Evolutionary conservation across 2,888 invertebrate genomes (phyloP).

Genomic region (Cistogaster globosa): DNA sequence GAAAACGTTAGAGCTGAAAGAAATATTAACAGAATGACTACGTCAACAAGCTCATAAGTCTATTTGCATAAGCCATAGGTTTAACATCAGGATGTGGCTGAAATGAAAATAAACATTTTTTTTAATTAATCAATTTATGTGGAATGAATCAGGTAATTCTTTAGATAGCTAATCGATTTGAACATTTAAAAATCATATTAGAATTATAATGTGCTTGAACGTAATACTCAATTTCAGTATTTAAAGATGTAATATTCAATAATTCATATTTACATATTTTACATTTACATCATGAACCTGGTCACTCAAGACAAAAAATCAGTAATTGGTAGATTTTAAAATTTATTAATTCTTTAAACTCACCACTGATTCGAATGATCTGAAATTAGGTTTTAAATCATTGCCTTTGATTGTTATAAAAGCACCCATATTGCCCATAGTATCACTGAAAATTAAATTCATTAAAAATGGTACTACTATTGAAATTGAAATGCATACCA

Average conservation of each 20-base stretch:
- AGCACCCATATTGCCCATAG: conserved; percentile 99
- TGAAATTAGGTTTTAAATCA: conserved; percentile 94
- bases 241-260: too few relatives aligned
- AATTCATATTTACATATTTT: too few relatives aligned
- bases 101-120: conserved; percentile 81
- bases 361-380: conserved; percentile 97
- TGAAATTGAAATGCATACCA: conserved; percentile 86
- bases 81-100: conserved; percentile 98
- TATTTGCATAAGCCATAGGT: conserved; percentile 98
- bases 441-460: conserved; percentile 88
- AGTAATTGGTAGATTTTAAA: neutral
- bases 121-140: neutral
- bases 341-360: conserved; percentile 82
- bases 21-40: conserved; percentile 76
- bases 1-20: conserved; percentile 66
- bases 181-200: too few relatives aligned
- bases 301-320: neutral
- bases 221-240: too few relatives aligned
- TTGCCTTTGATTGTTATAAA: conserved; percentile 97
- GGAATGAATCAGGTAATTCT: too few relatives aligned
- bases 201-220: too few relatives aligned
- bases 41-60: conserved; percentile 88
- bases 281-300: too few relatives aligned
- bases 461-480: neutral
- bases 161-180: too few relatives aligned